These are phyloP conservation scores for Patella pellucida DNA, from an alignment of 2,888 invertebrate species.

Conservation along the genomic window DNA sequence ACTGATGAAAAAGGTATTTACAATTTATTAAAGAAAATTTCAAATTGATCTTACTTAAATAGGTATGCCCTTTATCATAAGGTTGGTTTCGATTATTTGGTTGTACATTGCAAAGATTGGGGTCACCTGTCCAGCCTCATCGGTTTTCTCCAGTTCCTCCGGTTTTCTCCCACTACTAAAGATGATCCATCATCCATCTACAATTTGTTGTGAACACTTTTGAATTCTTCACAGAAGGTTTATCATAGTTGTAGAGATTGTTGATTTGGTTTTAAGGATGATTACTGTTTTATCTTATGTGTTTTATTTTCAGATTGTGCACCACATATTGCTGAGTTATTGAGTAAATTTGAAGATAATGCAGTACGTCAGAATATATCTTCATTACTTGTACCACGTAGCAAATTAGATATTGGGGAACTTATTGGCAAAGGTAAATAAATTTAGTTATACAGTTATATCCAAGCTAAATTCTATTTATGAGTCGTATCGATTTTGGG, in stretches of 20 bases:
- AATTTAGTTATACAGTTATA: neutral
- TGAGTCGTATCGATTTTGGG: too few relatives aligned
- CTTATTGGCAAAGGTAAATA: conserved; percentile 58
- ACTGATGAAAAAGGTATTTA: conserved; percentile 49
- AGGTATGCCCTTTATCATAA: too few relatives aligned
- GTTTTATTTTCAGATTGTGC: conserved; percentile 46
- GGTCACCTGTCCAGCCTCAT: too few relatives aligned
- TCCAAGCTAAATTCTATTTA: neutral
- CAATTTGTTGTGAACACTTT: neutral
- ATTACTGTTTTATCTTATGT: neutral
- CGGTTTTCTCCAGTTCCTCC: too few relatives aligned
- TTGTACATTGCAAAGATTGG: too few relatives aligned
- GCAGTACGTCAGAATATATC: conserved; percentile 51
- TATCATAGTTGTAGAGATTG: neutral
- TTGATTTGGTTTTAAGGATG: neutral
- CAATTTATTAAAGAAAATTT: too few relatives aligned
- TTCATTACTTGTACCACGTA: conserved; percentile 55
- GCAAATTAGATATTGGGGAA: conserved; percentile 57
- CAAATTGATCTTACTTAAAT: too few relatives aligned
- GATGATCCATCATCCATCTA: neutral
- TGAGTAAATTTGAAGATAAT: conserved; percentile 60
- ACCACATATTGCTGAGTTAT: conserved; percentile 58
- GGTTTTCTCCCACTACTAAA: too few relatives aligned
- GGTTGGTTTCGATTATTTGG: too few relatives aligned
- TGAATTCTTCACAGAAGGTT: neutral